Conservation (phyloP, 2,888 invertebrate species). For the Osmoderma eremita region DNA sequence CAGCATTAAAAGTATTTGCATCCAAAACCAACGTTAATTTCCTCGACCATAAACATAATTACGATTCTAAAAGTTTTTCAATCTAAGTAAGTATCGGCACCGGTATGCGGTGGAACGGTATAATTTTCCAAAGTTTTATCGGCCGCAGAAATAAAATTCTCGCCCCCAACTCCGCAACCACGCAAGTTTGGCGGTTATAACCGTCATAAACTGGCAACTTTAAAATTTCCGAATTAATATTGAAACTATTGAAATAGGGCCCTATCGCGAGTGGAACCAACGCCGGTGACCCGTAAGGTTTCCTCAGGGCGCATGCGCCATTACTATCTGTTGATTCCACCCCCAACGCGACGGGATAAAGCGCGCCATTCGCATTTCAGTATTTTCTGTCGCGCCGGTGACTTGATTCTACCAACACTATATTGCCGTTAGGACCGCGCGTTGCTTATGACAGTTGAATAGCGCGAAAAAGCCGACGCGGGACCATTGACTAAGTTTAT, state of each 20-base stretch:
- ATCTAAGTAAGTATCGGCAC: slow-evolving; percentile 1
- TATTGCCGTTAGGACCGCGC: background rate
- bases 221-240: slow-evolving; percentile 29
- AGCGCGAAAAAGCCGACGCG: background rate
- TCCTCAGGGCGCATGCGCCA: slow-evolving; percentile 44
- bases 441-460: slow-evolving; percentile 16
- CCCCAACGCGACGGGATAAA: slow-evolving; percentile 41
- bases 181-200: background rate
- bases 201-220: slow-evolving; percentile 18
- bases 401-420: slow-evolving; percentile 14
- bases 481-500: background rate
- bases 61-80: background rate
- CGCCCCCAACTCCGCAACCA: background rate
- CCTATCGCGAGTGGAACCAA: background rate
- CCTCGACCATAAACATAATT: slow-evolving; percentile 1
- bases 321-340: slow-evolving; percentile 50
- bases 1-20: no score
- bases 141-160: background rate
- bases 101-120: background rate
- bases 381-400: slow-evolving; percentile 38
- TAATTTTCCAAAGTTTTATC: slow-evolving; percentile 2
- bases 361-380: slow-evolving; percentile 42
- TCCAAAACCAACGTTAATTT: no score
- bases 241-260: slow-evolving; percentile 12
- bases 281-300: background rate